A percentile compares a stretch with the other conserved stretches of the same genome.
Conservation (phyloP, 1,140 invertebrate genomes). For the Aphelinus certus region DNA sequence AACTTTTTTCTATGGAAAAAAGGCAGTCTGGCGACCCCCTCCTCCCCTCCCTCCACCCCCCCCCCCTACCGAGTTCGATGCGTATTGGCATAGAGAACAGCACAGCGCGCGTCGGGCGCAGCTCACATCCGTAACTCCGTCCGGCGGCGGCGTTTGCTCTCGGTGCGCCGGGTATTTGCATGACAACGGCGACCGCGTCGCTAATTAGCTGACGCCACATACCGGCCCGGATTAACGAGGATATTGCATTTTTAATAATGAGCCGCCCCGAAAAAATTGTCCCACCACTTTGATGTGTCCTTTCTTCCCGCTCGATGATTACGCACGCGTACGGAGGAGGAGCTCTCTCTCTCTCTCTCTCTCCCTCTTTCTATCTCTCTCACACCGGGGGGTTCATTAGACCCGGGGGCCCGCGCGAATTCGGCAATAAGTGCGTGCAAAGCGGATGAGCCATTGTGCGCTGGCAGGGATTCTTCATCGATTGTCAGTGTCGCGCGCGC, state of each 20-base stretch:
- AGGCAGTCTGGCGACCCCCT: too few relatives aligned
- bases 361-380: too few relatives aligned
- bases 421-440: constrained; percentile 21
- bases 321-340: not conserved
- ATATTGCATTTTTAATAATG: constrained; percentile 65
- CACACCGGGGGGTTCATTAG: constrained; percentile 26
- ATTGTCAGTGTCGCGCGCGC: not conserved
- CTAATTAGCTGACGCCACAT: constrained; percentile 62
- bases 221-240: constrained; percentile 58
- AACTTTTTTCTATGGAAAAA: constrained; percentile 37
- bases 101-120: too few relatives aligned
- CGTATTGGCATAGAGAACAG: too few relatives aligned
- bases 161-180: constrained; percentile 55
- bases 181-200: constrained; percentile 56
- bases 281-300: constrained; percentile 49
- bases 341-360: not conserved
- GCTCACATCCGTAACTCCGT: not conserved
- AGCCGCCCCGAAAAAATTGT: constrained; percentile 19
- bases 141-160: not conserved
- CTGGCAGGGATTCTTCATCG: constrained; percentile 21
- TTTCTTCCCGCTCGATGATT: constrained; percentile 29
- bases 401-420: not conserved
- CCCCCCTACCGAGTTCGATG: too few relatives aligned
- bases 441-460: constrained; percentile 29
- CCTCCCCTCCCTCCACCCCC: not conserved